Base-by-base conservation (phyloP, 1,140 invertebrate genomes). In the Calephelis nemesis region DNA sequence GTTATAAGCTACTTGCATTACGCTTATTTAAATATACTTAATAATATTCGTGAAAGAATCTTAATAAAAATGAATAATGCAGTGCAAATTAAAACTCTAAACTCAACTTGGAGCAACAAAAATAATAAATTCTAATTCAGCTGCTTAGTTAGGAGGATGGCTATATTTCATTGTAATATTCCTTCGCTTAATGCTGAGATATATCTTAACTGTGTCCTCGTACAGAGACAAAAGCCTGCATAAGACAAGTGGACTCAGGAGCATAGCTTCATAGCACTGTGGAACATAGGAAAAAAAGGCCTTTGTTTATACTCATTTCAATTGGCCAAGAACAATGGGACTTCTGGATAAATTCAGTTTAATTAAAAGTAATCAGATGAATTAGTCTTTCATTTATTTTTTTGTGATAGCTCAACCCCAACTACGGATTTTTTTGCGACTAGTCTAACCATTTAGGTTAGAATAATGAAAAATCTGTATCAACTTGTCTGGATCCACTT, bases 151-250 rank as follows among this genome's bases (percentile, higher is more conserved):
- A 19, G n/a, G 50, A 54, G n/a, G 30, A 49, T 50, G 15, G 63
- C 63, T 30, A 8, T 13, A 63, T 47, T 45, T 63, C 40, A 63
- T 45, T 63, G 39, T 63, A 47, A 63, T 63, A 45, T 63, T 40
- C 42, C 65, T 66, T 47, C 39, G 49, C 39, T 42, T 66, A 66
- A 66, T 66, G 65, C 65, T 15, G 49, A 66, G 65, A 54, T 66
- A 19, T 42, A 66, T 52, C 30, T 67, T 71, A 63, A 62, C 67
- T 49, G 65, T 71, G 67, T 68, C 15, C 19, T 71, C 49, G 48
- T 50, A 70, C 48, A 60, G 12, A 67, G 64, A 75, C 71, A 75
- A 75, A 75, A 75, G 74, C 58, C 47, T 73, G 67, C 69, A 74
- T 71, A 75, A 72, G 70, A 69, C 65, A 72, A 75, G 71, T 75